A percentile compares a stretch with the other conserved stretches of the same genome.
Evolutionary conservation across 2,797 vertebrate genomes (phyloP).

Genomic region (Atherinosoma microstoma): DNA sequence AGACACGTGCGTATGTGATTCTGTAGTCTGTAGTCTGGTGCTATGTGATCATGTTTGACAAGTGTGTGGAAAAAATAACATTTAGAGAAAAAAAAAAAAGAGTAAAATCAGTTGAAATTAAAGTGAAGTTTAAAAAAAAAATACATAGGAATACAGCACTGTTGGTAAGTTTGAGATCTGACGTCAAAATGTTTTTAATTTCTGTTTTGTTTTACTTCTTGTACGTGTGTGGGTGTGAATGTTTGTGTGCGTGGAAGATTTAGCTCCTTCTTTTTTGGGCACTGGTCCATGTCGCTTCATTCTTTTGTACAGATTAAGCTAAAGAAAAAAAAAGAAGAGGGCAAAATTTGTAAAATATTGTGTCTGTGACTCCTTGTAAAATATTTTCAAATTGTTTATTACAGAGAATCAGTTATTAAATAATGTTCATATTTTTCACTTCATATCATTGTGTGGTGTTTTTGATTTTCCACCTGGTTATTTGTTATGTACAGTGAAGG

Average conservation of each 20-base stretch:
- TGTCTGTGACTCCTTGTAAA: slow-evolving; percentile 99
- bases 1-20: slow-evolving; percentile 93
- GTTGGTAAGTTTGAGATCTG: slow-evolving; percentile 85
- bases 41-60: slow-evolving; percentile 89
- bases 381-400: slow-evolving; percentile 99
- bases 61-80: slow-evolving; percentile 83
- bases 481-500: not conserved
- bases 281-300: slow-evolving; percentile 86
- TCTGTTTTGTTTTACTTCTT: slow-evolving; percentile 58
- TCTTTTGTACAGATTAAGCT: slow-evolving; percentile 96
- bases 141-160: slow-evolving; percentile 81
- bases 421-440: slow-evolving; percentile 99
- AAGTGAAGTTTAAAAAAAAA: slow-evolving; percentile 85
- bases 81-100: slow-evolving; percentile 71
- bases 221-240: slow-evolving; percentile 71
- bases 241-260: slow-evolving; percentile 77
- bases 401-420: slow-evolving; percentile 99
- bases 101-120: slow-evolving; percentile 83
- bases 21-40: slow-evolving; percentile 99
- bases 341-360: slow-evolving; percentile 99
- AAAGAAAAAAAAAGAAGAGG: slow-evolving; percentile 83
- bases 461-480: slow-evolving; percentile 42
- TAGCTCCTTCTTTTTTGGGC: slow-evolving; percentile 83
- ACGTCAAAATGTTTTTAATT: slow-evolving; percentile 77
- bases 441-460: slow-evolving; percentile 84